These are phyloP conservation scores for Colletes latitarsis DNA, from an alignment of 1,140 invertebrate species.

Conservation along the genomic window DNA sequence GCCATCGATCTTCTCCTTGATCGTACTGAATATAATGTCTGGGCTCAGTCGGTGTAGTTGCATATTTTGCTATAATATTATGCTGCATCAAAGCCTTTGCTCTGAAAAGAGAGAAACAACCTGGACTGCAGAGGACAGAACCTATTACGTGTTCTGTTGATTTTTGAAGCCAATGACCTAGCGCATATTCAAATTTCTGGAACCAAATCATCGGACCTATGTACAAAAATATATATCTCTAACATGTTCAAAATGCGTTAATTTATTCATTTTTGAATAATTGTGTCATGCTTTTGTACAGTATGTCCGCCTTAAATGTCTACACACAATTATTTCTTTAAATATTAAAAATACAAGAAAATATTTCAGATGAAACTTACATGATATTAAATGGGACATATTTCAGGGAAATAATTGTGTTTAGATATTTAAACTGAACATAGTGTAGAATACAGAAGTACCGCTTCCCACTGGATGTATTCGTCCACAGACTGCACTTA, in stretches of 20 bases:
- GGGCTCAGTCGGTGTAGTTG: slow-evolving; percentile 89
- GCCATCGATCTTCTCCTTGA: slow-evolving; percentile 94
- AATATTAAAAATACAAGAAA: too few relatives aligned
- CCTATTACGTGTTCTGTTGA: slow-evolving; percentile 96
- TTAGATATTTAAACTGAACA: too few relatives aligned
- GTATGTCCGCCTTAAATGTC: too few relatives aligned
- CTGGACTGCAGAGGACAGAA: slow-evolving; percentile 94
- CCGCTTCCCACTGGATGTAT: slow-evolving; percentile 95
- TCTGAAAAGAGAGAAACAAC: slow-evolving; percentile 95
- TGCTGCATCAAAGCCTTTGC: slow-evolving; percentile 94
- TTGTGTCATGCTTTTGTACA: background rate
- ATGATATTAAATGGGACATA: too few relatives aligned
- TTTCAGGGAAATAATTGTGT: too few relatives aligned
- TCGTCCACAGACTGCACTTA: slow-evolving; percentile 95
- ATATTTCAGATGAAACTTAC: too few relatives aligned
- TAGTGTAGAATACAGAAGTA: slow-evolving; percentile 55
- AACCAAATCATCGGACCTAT: slow-evolving; percentile 95
- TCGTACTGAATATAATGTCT: slow-evolving; percentile 96
- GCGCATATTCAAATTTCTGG: slow-evolving; percentile 96
- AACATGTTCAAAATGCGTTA: slow-evolving; percentile 5
- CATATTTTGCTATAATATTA: slow-evolving; percentile 94
- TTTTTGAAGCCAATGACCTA: slow-evolving; percentile 97
- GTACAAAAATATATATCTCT: slow-evolving; percentile 15
- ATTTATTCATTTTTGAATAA: background rate
- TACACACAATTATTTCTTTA: too few relatives aligned